phyloP scores from a whole-genome alignment of 2,888 invertebrate species.

The Spicauda simplicius region DNA sequence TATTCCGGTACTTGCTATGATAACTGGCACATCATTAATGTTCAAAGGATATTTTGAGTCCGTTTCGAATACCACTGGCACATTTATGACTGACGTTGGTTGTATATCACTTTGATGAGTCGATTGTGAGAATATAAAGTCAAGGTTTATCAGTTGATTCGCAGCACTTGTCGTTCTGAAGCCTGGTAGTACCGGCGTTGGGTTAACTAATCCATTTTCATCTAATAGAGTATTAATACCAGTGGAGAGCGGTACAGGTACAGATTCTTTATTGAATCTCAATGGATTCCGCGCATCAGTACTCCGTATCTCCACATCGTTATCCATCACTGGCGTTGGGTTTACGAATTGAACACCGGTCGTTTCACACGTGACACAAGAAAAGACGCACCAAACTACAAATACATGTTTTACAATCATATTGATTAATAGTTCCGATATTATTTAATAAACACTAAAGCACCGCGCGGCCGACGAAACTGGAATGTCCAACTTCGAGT shows the following conservation, averaged over 20 bases:
- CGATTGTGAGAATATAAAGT: neutral
- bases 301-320: neutral
- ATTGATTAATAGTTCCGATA: slow-evolving; percentile 5
- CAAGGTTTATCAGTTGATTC: neutral
- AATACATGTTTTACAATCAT: slow-evolving; percentile 1
- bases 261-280: slow-evolving; percentile 2
- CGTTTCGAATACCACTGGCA: slow-evolving; percentile 4
- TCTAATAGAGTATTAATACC: neutral
- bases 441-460: slow-evolving; percentile 45
- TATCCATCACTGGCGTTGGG: slow-evolving; percentile 17
- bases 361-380: slow-evolving; percentile 6
- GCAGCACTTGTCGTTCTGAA: neutral
- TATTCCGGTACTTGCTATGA: neutral
- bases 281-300: slow-evolving; percentile 19
- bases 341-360: neutral
- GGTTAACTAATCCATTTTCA: neutral
- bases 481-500: slow-evolving; percentile 49
- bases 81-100: slow-evolving; percentile 1
- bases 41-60: neutral
- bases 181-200: neutral
- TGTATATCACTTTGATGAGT: neutral
- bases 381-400: slow-evolving; percentile 13
- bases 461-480: slow-evolving; percentile 45
- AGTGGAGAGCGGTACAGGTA: neutral
- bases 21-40: neutral